phyloP scores from a whole-genome alignment of 2,797 vertebrate genomes.

The Gallinago nigripennis region DNA sequence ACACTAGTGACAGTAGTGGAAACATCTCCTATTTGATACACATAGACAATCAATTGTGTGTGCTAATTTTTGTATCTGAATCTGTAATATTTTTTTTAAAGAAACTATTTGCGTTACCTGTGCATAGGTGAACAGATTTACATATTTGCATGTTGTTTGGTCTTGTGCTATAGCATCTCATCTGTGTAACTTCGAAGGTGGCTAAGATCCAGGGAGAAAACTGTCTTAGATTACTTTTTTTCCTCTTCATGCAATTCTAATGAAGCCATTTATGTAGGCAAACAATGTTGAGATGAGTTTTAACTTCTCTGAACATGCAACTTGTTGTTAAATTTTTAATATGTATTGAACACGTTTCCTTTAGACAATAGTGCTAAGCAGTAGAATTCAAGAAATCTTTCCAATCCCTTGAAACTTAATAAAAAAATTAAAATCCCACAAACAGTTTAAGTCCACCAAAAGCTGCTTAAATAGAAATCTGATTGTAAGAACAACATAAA shows the following conservation, averaged over 20 bases:
- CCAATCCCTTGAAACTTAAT: not conserved
- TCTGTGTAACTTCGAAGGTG: not conserved
- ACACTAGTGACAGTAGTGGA: not conserved
- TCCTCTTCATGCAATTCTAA: not conserved
- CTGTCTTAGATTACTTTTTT: not conserved
- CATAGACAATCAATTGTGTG: not conserved
- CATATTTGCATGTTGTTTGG: not conserved
- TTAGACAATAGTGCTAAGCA: not conserved
- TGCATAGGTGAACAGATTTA: not conserved
- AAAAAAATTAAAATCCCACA: not conserved
- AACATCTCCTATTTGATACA: not conserved
- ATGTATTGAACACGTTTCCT: not conserved
- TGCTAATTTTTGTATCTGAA: not conserved
- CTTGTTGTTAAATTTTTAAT: not conserved
- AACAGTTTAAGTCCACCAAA: not conserved
- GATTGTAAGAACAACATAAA: not conserved
- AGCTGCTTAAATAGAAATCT: not conserved
- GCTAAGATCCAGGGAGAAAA: not conserved
- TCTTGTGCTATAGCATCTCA: not conserved
- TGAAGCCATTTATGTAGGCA: not conserved
- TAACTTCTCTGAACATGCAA: not conserved
- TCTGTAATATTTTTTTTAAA: not conserved
- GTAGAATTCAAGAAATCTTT: not conserved
- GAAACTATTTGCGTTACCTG: not conserved
- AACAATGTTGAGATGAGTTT: not conserved